phyloP scores from a whole-genome alignment of 2,797 vertebrate genomes.

The Spinibarbus caldwelli region DNA sequence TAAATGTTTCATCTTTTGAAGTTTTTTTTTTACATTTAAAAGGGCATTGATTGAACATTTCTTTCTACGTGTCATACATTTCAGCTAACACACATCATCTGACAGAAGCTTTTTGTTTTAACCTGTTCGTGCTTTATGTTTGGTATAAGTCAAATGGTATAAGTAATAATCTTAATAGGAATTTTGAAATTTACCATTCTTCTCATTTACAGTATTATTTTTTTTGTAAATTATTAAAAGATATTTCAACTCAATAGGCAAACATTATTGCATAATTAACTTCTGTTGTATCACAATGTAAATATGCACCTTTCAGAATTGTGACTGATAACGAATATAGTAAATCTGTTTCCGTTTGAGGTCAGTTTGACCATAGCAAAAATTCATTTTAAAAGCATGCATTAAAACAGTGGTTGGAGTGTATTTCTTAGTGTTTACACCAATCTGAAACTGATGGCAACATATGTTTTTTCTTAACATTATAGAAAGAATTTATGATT shows the following conservation, averaged over 20 bases:
- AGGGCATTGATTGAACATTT: conserved; percentile 13
- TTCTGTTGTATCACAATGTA: neutral
- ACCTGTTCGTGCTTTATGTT: neutral
- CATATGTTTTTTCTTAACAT: neutral
- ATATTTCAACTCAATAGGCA: neutral
- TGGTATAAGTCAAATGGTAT: neutral
- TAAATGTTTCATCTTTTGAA: conserved; percentile 9
- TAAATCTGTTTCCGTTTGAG: neutral
- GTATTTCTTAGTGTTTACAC: neutral
- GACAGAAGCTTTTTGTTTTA: conserved; percentile 13
- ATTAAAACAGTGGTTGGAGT: neutral
- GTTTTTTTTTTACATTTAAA: neutral
- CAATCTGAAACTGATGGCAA: neutral
- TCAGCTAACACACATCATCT: neutral
- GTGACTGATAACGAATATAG: neutral
- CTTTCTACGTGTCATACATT: neutral
- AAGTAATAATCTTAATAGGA: neutral
- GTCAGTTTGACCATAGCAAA: neutral
- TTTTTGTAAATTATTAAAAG: neutral
- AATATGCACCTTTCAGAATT: neutral
- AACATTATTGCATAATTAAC: neutral
- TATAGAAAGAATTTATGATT: neutral
- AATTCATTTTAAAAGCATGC: neutral
- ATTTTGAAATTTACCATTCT: neutral
- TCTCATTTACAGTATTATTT: too few relatives aligned